Percentiles rank a stretch among this genome's conserved stretches.
phyloP scores from a whole-genome alignment of 2,113 vertebrate genomes.

The Chlamydotis undulata region DNA sequence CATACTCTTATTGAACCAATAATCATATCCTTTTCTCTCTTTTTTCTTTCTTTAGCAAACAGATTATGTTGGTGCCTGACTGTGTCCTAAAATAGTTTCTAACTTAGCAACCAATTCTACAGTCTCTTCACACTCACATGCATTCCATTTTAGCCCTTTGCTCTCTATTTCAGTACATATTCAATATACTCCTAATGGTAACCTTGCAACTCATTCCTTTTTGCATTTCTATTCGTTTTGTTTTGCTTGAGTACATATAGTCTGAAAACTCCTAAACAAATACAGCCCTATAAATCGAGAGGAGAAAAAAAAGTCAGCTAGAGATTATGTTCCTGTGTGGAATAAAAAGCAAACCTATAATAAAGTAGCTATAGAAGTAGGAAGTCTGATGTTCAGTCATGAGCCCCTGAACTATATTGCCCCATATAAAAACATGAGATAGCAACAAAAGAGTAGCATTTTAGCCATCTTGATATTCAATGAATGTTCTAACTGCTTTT shows the following conservation, averaged over 20 bases:
- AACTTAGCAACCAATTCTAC: background rate
- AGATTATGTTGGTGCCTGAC: background rate
- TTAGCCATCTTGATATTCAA: constrained; percentile 59
- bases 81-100: background rate
- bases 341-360: background rate
- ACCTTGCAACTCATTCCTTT: background rate
- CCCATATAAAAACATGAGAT: constrained; percentile 54
- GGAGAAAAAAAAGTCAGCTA: background rate
- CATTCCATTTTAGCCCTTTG: background rate
- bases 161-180: background rate
- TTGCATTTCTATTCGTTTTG: background rate
- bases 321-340: background rate
- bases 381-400: constrained; percentile 35
- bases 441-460: constrained; percentile 45
- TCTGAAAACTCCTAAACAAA: background rate
- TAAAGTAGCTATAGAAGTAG: constrained; percentile 37
- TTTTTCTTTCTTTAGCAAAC: constrained; percentile 11
- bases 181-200: background rate
- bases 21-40: background rate
- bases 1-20: background rate
- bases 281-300: background rate
- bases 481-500: constrained; percentile 69
- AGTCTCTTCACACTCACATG: background rate
- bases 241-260: background rate
- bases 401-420: constrained; percentile 48